These are phyloP conservation scores for Bombus sibiricus DNA, from an alignment of 1,140 invertebrate species.

Conservation along the genomic window DNA sequence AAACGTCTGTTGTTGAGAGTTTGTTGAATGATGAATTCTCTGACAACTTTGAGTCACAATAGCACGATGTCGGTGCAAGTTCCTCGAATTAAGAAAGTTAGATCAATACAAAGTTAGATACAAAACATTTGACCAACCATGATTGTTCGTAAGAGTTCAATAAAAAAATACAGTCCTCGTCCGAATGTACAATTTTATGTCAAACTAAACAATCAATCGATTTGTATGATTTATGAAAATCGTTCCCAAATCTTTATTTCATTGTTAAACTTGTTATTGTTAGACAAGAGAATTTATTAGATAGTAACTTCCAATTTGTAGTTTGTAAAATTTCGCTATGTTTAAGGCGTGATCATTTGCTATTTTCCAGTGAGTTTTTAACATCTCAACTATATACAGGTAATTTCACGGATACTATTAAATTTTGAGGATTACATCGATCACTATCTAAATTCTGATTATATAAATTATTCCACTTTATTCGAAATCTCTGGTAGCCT, in stretches of 20 bases:
- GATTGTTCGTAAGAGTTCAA: no score
- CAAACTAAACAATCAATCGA: neutral
- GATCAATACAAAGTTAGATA: no score
- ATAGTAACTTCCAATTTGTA: neutral
- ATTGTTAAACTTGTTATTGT: neutral
- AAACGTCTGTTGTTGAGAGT: neutral
- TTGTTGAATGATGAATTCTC: neutral
- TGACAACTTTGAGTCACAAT: neutral
- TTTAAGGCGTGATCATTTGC: no score
- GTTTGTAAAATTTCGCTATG: neutral
- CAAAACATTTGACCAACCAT: no score
- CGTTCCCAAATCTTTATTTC: neutral
- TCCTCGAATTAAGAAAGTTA: neutral
- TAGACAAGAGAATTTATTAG: neutral
- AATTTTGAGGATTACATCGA: neutral
- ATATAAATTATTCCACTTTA: neutral
- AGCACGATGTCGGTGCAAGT: neutral
- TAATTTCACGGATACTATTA: no score
- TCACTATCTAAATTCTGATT: neutral
- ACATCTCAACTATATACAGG: neutral
- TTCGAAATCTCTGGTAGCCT: neutral
- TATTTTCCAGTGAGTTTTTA: neutral
- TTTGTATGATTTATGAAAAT: neutral
- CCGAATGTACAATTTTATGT: no score
- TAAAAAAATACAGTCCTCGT: no score